These are phyloP conservation scores for Ophion ellenae DNA, from an alignment of 2,888 invertebrate species.

Conservation along the genomic window DNA sequence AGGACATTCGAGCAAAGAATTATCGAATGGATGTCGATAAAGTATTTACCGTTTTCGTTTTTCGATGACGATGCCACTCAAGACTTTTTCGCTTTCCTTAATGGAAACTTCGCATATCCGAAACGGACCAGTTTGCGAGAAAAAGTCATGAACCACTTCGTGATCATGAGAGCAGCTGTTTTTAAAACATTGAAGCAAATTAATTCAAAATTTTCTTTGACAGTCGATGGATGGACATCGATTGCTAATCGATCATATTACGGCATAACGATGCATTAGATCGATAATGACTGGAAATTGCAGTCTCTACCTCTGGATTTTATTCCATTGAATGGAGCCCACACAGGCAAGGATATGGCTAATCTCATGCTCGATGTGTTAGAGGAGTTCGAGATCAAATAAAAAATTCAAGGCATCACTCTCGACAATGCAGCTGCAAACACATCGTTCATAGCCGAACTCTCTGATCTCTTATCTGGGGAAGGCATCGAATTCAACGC, in stretches of 20 bases:
- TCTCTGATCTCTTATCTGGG: background rate
- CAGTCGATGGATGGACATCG: slow-evolving; percentile 64
- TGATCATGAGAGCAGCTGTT: slow-evolving; percentile 51
- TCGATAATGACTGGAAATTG: slow-evolving; percentile 61
- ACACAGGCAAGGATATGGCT: slow-evolving; percentile 53
- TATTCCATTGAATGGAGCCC: slow-evolving; percentile 51
- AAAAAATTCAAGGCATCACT: slow-evolving; percentile 31
- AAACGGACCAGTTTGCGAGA: slow-evolving; percentile 43
- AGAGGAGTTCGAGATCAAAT: slow-evolving; percentile 27
- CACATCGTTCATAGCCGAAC: slow-evolving; percentile 37
- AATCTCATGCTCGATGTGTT: slow-evolving; percentile 32
- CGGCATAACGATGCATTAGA: slow-evolving; percentile 62
- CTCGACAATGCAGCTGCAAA: slow-evolving; percentile 46
- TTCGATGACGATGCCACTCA: slow-evolving; percentile 51
- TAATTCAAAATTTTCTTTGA: slow-evolving; percentile 63
- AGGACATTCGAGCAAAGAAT: slow-evolving; percentile 33
- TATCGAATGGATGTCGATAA: slow-evolving; percentile 39
- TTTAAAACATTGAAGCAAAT: slow-evolving; percentile 51
- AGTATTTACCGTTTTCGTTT: slow-evolving; percentile 53
- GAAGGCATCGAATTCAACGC: slow-evolving; percentile 24
- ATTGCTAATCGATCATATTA: slow-evolving; percentile 52
- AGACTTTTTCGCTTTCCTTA: slow-evolving; percentile 50
- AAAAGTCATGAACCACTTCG: slow-evolving; percentile 46
- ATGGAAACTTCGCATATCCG: slow-evolving; percentile 45
- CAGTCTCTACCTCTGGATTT: slow-evolving; percentile 62